Percentiles rank a stretch among this genome's conserved stretches.
Evolutionary conservation across 2,888 invertebrate species (phyloP).

Genomic region (Lumbricus terrestris): DNA sequence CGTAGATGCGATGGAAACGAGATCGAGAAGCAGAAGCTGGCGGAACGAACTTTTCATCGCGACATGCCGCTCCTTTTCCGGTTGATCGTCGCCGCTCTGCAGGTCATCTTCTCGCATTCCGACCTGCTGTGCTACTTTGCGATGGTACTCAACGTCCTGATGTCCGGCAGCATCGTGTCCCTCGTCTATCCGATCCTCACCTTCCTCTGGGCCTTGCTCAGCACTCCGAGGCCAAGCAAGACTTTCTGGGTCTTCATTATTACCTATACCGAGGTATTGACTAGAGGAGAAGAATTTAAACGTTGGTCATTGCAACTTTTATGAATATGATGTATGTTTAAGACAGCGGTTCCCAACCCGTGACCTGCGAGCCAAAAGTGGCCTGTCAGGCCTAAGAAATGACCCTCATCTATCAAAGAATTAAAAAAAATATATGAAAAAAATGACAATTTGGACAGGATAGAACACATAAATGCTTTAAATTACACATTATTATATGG

Average conservation of each 20-base stretch:
- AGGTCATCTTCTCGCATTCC: slow-evolving; percentile 80
- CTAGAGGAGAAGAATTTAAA: background rate
- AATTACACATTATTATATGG: too few species aligned
- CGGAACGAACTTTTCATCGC: slow-evolving; percentile 46
- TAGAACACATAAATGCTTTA: too few species aligned
- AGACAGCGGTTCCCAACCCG: too few species aligned
- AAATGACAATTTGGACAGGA: too few species aligned
- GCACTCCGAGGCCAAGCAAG: slow-evolving; percentile 92
- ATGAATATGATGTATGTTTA: background rate
- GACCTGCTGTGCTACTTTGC: slow-evolving; percentile 93
- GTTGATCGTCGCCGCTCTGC: slow-evolving; percentile 69
- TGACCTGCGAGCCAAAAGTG: too few species aligned
- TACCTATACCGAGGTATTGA: slow-evolving; percentile 87
- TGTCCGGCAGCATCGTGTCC: slow-evolving; percentile 87
- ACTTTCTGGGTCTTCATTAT: slow-evolving; percentile 97
- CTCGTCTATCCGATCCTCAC: slow-evolving; percentile 79
- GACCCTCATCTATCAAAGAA: too few species aligned
- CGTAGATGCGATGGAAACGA: background rate
- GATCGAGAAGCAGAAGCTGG: slow-evolving; percentile 26
- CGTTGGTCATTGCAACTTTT: background rate
- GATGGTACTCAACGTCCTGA: slow-evolving; percentile 91
- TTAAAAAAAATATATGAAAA: too few species aligned
- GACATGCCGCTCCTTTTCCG: slow-evolving; percentile 49
- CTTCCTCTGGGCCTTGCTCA: slow-evolving; percentile 94
- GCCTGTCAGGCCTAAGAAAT: too few species aligned